phyloP scores from a whole-genome alignment of 2,888 invertebrate genomes.

The Chouioia cunea region DNA sequence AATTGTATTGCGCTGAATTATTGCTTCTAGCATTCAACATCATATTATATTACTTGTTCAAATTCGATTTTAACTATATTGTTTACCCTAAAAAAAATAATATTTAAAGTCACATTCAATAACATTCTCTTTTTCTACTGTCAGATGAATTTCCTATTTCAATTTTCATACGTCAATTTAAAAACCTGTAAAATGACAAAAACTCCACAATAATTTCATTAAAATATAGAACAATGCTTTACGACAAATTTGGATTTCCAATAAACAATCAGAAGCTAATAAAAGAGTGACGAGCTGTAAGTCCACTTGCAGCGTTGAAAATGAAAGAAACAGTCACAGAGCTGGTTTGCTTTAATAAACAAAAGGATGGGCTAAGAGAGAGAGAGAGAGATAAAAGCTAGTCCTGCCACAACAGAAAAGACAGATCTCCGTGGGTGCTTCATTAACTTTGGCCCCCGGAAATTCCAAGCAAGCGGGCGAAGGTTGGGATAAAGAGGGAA shows the following conservation, averaged over 20 bases:
- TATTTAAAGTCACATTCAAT: no score
- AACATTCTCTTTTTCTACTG: no score
- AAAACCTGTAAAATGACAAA: no score
- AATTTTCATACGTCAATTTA: no score
- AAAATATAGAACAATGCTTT: background rate
- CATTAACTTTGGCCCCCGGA: background rate
- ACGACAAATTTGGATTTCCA: background rate
- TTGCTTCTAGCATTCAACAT: no score
- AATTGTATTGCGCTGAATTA: no score
- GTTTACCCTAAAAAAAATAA: no score
- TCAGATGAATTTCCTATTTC: no score
- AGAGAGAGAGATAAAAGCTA: conserved; percentile 2
- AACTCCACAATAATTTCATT: no score
- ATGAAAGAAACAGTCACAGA: conserved; percentile 18
- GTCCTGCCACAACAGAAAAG: background rate
- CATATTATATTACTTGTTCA: no score
- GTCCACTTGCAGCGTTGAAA: background rate
- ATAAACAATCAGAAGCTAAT: background rate
- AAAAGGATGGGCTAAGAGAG: conserved; percentile 25
- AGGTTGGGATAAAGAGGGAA: background rate
- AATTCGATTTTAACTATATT: no score
- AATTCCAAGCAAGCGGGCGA: conserved; percentile 1
- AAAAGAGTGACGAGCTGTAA: background rate
- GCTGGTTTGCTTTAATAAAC: conserved; percentile 32
- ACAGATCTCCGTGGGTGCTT: no score